Evolutionary conservation across 1,140 invertebrate species (phyloP), one percentile per base, ranked within the genome.

Genomic region (Lordiphosa mommai): DNA sequence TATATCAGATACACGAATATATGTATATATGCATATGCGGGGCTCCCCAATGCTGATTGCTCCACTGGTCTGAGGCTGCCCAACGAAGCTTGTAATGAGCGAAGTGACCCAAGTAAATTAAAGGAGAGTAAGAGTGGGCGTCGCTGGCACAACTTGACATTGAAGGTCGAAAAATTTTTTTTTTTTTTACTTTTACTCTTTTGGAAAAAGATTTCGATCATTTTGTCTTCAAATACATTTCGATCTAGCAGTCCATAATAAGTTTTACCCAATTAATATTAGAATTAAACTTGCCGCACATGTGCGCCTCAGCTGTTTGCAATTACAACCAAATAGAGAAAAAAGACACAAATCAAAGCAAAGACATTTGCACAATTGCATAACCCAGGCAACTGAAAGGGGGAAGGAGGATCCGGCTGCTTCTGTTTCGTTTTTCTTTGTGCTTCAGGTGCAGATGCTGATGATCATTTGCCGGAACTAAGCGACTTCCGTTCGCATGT

Each of bases 251-350:
- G 4, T 0, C 17, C 17, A 20, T 20, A 20, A 20, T 20, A 20
- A 20, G 3, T 20, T 4, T 20, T 6, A 5, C 20, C 20, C 20
- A 6, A 46, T 32, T 20, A 32, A 10, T 40, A 36, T 23, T 23
- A 55, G 43, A 63, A 67, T 46, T 40, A 33, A 55, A 72, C 49
- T 68, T 57, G 68, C 53, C 30, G 58, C 76, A 80, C 66, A 80
- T 80, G 76, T 63, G 60, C 41, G 60, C 46, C 71, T 82, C 76
- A 82, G 76, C 71, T 82, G 76, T 82, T 82, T 63, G 76, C 77
- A 82, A 82, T 82, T 82, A 82, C 70, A 51, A 29, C 59, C 29
- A 27, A 37, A 38, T 47, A 43, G 43, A 58, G 52, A 33, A 33
- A 34, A 56, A 23, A 66, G 55, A 51, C 44, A 56, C 38, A 74